Conservation (phyloP, 1,140 invertebrate species). For the Microplitis mediator region DNA sequence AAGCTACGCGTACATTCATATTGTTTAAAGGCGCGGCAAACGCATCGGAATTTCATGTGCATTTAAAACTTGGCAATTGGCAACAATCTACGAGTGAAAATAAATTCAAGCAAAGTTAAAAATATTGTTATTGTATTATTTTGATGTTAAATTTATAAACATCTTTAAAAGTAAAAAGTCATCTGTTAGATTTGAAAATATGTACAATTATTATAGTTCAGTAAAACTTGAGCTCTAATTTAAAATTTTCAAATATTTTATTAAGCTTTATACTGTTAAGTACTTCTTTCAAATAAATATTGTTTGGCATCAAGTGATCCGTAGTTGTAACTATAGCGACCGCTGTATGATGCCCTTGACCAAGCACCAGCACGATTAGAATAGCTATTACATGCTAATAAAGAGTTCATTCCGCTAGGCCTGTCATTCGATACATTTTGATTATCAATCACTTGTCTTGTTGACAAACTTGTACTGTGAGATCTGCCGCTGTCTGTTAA, state of each 20-base stretch:
- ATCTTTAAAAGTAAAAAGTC: too few species aligned
- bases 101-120: too few species aligned
- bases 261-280: slow-evolving; percentile 40
- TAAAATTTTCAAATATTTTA: too few species aligned
- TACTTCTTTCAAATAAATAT: slow-evolving; percentile 50
- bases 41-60: not conserved
- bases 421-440: slow-evolving; percentile 51
- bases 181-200: too few species aligned
- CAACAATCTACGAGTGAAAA: not conserved
- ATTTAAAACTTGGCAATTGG: not conserved
- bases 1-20: not conserved
- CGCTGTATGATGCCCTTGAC: slow-evolving; percentile 59
- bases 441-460: slow-evolving; percentile 21
- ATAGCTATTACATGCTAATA: slow-evolving; percentile 77
- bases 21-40: not conserved
- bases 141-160: too few species aligned
- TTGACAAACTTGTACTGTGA: slow-evolving; percentile 39
- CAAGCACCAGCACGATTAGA: slow-evolving; percentile 73
- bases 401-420: slow-evolving; percentile 72
- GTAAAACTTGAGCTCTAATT: not conserved
- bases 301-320: slow-evolving; percentile 64
- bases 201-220: not conserved
- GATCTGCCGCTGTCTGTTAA: slow-evolving; percentile 47
- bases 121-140: too few species aligned
- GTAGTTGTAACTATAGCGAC: slow-evolving; percentile 64